A percentile compares a stretch with the other conserved stretches of the same genome.
phyloP scores from a whole-genome alignment of 2,888 invertebrate species.

The Liodrosophila aerea region DNA sequence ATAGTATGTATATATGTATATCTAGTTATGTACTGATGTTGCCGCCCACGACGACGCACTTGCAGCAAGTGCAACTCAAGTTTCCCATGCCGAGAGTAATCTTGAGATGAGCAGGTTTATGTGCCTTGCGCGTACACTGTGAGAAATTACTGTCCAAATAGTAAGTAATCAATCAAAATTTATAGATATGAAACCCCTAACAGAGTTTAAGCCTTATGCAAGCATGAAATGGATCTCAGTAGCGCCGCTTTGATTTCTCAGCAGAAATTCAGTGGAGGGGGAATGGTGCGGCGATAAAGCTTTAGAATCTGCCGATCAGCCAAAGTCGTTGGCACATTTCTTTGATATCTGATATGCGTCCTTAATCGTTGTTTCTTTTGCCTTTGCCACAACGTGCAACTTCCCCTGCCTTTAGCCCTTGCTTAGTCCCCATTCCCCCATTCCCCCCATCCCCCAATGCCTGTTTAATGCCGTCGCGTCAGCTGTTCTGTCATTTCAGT shows the following conservation, averaged over 20 bases:
- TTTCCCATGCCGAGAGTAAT: constrained; percentile 40
- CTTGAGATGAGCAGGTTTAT: constrained; percentile 24
- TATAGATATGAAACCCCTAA: no score
- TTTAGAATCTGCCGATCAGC: constrained; percentile 36
- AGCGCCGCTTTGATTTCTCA: no score
- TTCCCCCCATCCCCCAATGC: neutral
- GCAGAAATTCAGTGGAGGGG: neutral
- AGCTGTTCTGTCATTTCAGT: constrained; percentile 63
- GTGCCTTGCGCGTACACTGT: constrained; percentile 32
- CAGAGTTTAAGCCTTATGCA: no score
- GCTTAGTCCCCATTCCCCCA: no score
- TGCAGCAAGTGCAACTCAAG: constrained; percentile 32
- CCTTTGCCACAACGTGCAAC: constrained; percentile 5
- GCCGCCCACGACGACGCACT: constrained; percentile 14
- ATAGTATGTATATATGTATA: no score
- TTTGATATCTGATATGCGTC: constrained; percentile 53
- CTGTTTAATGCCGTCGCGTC: constrained; percentile 29
- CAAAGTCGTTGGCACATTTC: constrained; percentile 42
- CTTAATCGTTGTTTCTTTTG: constrained; percentile 25
- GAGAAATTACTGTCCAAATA: no score
- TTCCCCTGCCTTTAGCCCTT: neutral
- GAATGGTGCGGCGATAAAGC: no score
- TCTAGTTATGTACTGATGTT: neutral
- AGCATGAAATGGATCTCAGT: no score
- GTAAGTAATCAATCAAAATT: no score